phyloP scores from a whole-genome alignment of 2,888 invertebrate genomes.

The Callimorpha dominula region DNA sequence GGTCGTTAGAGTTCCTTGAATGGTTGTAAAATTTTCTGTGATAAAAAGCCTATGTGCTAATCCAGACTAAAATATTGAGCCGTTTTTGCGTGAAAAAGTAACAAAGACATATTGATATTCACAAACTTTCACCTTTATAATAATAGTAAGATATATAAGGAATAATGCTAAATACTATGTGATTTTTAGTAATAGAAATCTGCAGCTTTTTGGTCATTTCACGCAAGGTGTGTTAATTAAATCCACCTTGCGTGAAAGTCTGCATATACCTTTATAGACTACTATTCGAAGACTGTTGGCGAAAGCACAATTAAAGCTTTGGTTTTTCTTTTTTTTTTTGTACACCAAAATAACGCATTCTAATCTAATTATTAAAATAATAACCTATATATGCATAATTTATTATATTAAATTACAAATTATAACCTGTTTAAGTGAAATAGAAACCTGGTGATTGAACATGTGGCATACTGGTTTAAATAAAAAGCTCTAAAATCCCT shows the following conservation, averaged over 20 bases:
- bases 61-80: too few relatives aligned
- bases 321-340: conserved; percentile 43
- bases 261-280: conserved; percentile 39
- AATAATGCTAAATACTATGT: not conserved
- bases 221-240: not conserved
- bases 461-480: too few relatives aligned
- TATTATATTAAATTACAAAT: not conserved
- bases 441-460: too few relatives aligned
- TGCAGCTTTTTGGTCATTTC: not conserved
- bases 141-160: too few relatives aligned
- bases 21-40: too few relatives aligned
- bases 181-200: not conserved
- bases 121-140: too few relatives aligned
- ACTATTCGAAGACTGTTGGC: conserved; percentile 45
- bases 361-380: conserved; percentile 47
- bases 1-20: too few relatives aligned
- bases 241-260: not conserved
- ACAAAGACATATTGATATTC: too few relatives aligned
- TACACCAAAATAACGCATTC: conserved; percentile 27
- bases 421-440: too few relatives aligned
- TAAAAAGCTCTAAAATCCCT: too few relatives aligned
- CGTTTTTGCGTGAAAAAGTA: too few relatives aligned
- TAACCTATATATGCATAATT: conserved; percentile 34
- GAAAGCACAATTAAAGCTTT: conserved; percentile 44
- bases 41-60: too few relatives aligned